Evolutionary conservation across 1,140 invertebrate genomes (phyloP), one percentile per base, ranked within the genome.

Genomic region (Tetragonula clypearis): DNA sequence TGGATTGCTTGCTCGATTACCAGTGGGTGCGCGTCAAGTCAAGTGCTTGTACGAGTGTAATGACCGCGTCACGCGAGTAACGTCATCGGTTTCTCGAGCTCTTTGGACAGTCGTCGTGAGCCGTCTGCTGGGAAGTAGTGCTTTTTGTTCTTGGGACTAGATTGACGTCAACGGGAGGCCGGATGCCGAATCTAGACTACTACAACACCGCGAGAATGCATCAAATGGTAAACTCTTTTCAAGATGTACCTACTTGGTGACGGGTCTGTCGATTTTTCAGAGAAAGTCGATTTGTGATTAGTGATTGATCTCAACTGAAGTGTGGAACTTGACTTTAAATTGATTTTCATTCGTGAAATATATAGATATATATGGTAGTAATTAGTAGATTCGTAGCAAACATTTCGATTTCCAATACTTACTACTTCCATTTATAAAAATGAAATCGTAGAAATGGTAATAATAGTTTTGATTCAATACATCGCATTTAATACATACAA

Each of bases 181-280:
- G 92, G 91, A 95, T 95, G 94, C 94, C 94, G 92, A 95, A 95
- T 85, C 85, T 95, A 90, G 94, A 95, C 92, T 95, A 95, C 92
- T 95, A 95, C 91, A 95, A 94, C 84, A 94, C 94, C 75, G 94
- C 94, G 82, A 94, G 94, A 91, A 95, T 95, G 94, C 94, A 95
- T 92, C 94, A 94, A 94, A 95, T 94, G 94, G 94, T 95, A 95
- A 94, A 92, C 87, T 90, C 88, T 90, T 93, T 93, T 93, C 91
- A 91, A 90, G 91, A 90, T 90, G 87, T 84, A 90, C 6, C 6
- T 49, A 49, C 58, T 78, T 35, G 55, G 60, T 62, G 23, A 14
- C 21, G 60, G 23, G 23, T 62, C 23, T 62, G 60, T 3, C n/a
- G 60, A 4, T n/a, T 62, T n/a, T 62, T 21, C 23, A n/a, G n/a